phyloP scores from a whole-genome alignment of 2,797 vertebrate species.

The Pempheris klunzingeri region DNA sequence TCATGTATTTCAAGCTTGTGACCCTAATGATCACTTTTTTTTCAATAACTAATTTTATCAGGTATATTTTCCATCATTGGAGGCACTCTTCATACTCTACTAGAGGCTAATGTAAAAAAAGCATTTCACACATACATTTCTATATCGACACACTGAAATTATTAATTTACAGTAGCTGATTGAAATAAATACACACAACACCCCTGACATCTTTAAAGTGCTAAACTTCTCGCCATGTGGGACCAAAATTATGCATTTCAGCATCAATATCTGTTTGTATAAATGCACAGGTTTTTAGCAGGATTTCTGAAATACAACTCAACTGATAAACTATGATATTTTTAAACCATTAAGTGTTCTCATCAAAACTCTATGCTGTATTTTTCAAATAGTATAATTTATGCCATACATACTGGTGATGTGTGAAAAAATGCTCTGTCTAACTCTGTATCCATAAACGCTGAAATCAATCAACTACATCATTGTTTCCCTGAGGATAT shows the following conservation, averaged over 20 bases:
- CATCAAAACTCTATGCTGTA: not conserved
- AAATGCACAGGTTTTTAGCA: not conserved
- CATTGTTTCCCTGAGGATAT: slow-evolving; percentile 16
- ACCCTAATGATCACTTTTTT: not conserved
- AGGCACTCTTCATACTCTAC: not conserved
- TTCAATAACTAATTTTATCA: not conserved
- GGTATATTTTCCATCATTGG: not conserved
- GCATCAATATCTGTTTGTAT: not conserved
- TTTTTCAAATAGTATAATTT: not conserved
- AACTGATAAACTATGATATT: not conserved
- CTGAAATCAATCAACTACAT: slow-evolving; percentile 6
- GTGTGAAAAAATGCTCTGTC: not conserved
- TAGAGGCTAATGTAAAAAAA: no score
- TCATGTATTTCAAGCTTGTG: not conserved
- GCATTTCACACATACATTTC: not conserved
- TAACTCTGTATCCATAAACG: not conserved
- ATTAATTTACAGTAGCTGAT: not conserved
- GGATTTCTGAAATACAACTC: not conserved
- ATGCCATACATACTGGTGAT: not conserved
- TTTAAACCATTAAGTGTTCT: not conserved
- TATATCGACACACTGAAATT: not conserved
- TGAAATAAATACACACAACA: not conserved
- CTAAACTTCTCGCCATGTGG: not conserved
- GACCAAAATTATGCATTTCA: not conserved
- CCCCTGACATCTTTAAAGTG: not conserved